A percentile compares a stretch with the other conserved stretches of the same genome.
phyloP scores from a whole-genome alignment of 2,888 invertebrate species.

The Chymomyza caudatula region DNA sequence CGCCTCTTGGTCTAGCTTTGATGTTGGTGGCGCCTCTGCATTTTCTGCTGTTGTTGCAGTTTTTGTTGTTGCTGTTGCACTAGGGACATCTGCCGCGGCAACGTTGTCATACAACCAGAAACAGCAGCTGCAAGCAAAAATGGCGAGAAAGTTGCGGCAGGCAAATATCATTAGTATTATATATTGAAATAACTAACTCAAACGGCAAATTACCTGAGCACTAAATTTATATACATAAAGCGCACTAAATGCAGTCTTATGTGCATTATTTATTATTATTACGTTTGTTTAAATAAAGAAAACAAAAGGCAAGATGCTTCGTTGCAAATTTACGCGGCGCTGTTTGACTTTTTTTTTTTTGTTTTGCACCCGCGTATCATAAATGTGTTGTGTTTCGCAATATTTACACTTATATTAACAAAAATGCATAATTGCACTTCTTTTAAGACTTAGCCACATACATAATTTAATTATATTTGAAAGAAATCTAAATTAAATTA shows the following conservation, averaged over 20 bases:
- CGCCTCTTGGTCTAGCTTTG: conserved; percentile 1
- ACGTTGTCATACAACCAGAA: conserved; percentile 62
- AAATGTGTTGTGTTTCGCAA: neutral
- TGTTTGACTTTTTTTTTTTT: neutral
- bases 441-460: neutral
- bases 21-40: conserved; percentile 16
- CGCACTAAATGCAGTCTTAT: conserved; percentile 58
- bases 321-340: conserved; percentile 9
- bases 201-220: conserved; percentile 45
- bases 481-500: neutral
- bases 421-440: neutral
- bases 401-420: neutral
- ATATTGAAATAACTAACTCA: neutral
- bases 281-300: conserved; percentile 6
- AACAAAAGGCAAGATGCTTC: neutral
- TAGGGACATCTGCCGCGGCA: conserved; percentile 53
- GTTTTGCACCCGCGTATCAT: too few species aligned
- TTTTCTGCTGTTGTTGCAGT: conserved; percentile 8
- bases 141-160: conserved; percentile 1
- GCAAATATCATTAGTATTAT: conserved; percentile 1
- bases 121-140: conserved; percentile 54
- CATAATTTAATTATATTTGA: neutral
- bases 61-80: conserved; percentile 1
- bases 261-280: conserved; percentile 40
- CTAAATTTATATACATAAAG: conserved; percentile 62